These are phyloP conservation scores for Heliconius aoede DNA, from an alignment of 2,888 invertebrate genomes.

Conservation along the genomic window DNA sequence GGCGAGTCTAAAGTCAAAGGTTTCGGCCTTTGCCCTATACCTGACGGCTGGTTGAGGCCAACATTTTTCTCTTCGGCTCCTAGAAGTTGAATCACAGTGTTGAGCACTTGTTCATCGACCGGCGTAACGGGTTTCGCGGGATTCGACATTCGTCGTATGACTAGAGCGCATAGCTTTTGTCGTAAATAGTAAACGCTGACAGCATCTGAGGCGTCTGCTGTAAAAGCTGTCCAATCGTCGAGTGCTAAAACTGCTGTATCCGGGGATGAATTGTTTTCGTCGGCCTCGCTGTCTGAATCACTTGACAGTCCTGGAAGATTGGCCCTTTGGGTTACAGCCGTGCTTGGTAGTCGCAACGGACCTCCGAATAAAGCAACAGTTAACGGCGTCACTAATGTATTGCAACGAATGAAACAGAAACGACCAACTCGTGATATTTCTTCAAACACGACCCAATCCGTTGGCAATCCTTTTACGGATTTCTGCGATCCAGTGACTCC, in stretches of 20 bases:
- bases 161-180: conserved; percentile 88
- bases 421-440: conserved; percentile 90
- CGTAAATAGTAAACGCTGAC: conserved; percentile 86
- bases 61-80: conserved; percentile 88
- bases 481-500: conserved; percentile 65
- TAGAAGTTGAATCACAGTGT: conserved; percentile 86
- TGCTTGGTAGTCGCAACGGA: conserved; percentile 84
- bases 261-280: conserved; percentile 66
- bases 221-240: conserved; percentile 90
- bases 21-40: conserved; percentile 90
- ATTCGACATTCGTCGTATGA: conserved; percentile 85
- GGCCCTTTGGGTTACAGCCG: conserved; percentile 73
- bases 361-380: conserved; percentile 92
- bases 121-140: conserved; percentile 83
- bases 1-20: conserved; percentile 85
- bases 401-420: conserved; percentile 89
- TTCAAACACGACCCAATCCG: conserved; percentile 94
- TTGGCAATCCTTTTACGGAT: conserved; percentile 81
- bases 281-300: conserved; percentile 77
- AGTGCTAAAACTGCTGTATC: conserved; percentile 82
- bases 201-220: conserved; percentile 86
- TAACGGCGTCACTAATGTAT: conserved; percentile 91
- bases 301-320: conserved; percentile 77
- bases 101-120: conserved; percentile 87
- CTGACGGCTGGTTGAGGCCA: conserved; percentile 87